Conservation (phyloP, 23 tunicate genomes). For the Trididemnum clinides region DNA sequence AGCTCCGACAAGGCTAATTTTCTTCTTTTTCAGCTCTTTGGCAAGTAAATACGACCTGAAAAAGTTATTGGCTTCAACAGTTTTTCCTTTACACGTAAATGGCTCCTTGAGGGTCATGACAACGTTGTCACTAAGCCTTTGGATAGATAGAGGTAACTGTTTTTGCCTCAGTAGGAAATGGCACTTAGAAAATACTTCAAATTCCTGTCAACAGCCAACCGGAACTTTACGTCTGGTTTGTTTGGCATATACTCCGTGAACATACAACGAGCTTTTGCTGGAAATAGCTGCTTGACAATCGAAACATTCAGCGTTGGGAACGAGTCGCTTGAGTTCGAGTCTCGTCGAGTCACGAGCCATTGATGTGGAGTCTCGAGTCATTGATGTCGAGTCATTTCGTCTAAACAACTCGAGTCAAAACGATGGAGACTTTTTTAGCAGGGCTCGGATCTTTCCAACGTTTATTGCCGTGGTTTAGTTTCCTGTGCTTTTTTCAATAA, state of each 20-base stretch:
- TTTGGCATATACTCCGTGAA: constrained; percentile 21
- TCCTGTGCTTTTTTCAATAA: no score
- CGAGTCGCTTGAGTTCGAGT: no score
- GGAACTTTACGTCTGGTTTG: constrained; percentile 9
- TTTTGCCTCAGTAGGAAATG: constrained; percentile 3
- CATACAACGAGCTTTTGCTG: constrained; percentile 7
- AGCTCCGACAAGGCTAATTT: constrained; percentile 13
- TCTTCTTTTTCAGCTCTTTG: constrained; percentile 12
- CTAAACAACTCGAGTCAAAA: no score
- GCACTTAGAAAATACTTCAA: constrained; percentile 4
- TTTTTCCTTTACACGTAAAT: neutral
- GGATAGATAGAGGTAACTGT: neutral
- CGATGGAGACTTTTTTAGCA: no score
- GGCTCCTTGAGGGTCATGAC: constrained; percentile 1
- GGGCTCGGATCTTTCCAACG: no score
- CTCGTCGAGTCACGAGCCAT: no score
- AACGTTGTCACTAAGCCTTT: constrained; percentile 3
- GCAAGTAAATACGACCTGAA: neutral
- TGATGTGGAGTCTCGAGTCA: no score
- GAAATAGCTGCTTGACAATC: constrained; percentile 3
- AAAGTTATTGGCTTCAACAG: neutral
- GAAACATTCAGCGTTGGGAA: neutral
- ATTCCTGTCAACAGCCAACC: constrained; percentile 1
- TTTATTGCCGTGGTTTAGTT: no score
- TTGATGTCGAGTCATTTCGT: no score